Evolutionary conservation across 2,888 invertebrate species (phyloP).

Genomic region (Morpho helenor): DNA sequence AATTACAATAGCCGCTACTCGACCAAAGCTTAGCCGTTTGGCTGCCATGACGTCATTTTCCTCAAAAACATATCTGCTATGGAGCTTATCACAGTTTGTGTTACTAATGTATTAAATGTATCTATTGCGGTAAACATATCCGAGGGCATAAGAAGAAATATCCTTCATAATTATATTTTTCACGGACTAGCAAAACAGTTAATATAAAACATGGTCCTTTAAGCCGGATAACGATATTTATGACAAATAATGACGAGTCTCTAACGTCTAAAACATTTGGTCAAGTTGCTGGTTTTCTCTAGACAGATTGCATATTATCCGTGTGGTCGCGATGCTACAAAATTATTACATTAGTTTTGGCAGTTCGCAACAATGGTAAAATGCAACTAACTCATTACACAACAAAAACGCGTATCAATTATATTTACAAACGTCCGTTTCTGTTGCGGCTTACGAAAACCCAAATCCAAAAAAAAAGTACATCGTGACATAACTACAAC

Average conservation of each 20-base stretch:
- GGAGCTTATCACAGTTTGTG: too few relatives aligned
- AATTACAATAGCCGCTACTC: slow-evolving; percentile 1
- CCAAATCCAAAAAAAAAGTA: slow-evolving; percentile 42
- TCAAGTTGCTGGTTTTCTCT: background rate
- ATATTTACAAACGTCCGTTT: slow-evolving; percentile 61
- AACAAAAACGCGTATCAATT: slow-evolving; percentile 58
- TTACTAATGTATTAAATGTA: too few relatives aligned
- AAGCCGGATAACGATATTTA: too few relatives aligned
- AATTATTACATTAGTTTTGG: slow-evolving; percentile 74
- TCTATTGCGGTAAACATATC: too few relatives aligned
- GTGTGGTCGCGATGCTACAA: slow-evolving; percentile 50
- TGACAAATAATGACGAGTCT: too few relatives aligned
- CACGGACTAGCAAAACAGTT: too few relatives aligned
- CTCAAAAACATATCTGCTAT: too few relatives aligned
- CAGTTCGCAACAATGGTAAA: slow-evolving; percentile 77
- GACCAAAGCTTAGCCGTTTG: background rate
- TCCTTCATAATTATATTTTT: too few relatives aligned
- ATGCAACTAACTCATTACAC: slow-evolving; percentile 64
- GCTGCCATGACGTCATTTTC: too few relatives aligned
- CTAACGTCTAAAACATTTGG: background rate
- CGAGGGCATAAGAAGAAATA: too few relatives aligned
- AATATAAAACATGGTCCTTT: too few relatives aligned
- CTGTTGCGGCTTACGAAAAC: slow-evolving; percentile 39
- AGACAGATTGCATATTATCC: slow-evolving; percentile 28
- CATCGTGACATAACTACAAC: slow-evolving; percentile 30